phyloP scores from a whole-genome alignment of 1,140 invertebrate genomes.

The Drosophila subpulchrella region DNA sequence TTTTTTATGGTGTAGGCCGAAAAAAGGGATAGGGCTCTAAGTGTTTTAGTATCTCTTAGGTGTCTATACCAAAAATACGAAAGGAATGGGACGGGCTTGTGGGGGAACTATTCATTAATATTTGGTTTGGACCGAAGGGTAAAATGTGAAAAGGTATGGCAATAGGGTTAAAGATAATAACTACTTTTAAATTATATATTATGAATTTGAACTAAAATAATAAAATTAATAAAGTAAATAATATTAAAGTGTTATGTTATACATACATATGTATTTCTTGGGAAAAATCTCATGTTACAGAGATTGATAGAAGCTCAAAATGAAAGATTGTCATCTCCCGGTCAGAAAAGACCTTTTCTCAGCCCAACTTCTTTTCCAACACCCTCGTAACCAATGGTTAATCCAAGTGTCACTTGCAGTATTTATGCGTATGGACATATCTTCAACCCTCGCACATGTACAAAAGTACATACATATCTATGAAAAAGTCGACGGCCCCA shows the following conservation, averaged over 20 bases:
- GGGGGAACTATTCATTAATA: no score
- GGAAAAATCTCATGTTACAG: not conserved
- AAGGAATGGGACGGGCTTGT: not conserved
- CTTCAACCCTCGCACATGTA: conserved; percentile 20
- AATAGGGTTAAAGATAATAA: no score
- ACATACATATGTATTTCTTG: not conserved
- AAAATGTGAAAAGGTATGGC: no score
- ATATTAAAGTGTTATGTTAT: no score
- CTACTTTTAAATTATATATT: no score
- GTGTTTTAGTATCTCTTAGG: conserved; percentile 29
- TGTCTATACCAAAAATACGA: conserved; percentile 26
- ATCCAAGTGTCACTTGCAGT: conserved; percentile 15
- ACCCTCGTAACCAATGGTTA: conserved; percentile 1
- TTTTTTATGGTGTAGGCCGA: conserved; percentile 6
- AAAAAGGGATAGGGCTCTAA: conserved; percentile 28
- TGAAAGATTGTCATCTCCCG: not conserved
- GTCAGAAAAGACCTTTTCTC: not conserved
- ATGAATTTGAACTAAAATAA: no score
- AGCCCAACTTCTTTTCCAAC: not conserved
- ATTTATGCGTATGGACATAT: not conserved
- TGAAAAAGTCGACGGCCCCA: not conserved
- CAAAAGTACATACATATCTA: conserved; percentile 1
- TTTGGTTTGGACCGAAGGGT: not conserved
- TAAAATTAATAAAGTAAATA: no score
- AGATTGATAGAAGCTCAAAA: not conserved